A percentile compares a stretch with the other conserved stretches of the same genome.
Conservation (phyloP, 2,113 vertebrate genomes). For the Callospermophilus lateralis region DNA sequence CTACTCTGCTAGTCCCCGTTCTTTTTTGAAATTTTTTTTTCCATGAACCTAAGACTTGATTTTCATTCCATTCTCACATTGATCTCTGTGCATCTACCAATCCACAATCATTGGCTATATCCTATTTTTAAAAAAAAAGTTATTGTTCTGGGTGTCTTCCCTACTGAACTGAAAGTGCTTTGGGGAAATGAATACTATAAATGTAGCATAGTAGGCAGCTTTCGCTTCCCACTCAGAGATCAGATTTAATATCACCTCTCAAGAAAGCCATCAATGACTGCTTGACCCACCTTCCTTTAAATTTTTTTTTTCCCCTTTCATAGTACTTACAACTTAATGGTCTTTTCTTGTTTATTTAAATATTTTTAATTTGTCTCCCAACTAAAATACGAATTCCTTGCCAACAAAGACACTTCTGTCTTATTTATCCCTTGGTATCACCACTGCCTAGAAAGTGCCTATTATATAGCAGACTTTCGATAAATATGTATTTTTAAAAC, state of each 20-base stretch:
- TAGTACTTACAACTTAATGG: accelerated
- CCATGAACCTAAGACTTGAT: background rate
- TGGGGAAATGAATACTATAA: background rate
- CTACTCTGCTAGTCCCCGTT: too few species aligned
- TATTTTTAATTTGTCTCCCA: background rate
- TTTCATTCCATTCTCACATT: background rate
- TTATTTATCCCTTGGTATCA: background rate
- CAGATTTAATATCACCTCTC: background rate
- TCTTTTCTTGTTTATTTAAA: background rate
- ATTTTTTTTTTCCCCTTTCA: background rate
- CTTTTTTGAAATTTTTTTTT: background rate
- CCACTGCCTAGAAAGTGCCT: background rate
- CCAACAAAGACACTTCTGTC: background rate
- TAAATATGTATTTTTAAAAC: background rate
- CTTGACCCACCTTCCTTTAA: too few species aligned
- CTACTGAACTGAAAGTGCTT: background rate
- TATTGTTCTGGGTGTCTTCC: background rate
- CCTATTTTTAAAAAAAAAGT: background rate
- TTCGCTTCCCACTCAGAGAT: background rate
- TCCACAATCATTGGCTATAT: background rate
- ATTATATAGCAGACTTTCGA: background rate
- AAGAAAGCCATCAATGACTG: background rate
- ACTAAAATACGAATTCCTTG: background rate
- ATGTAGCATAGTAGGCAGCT: background rate
- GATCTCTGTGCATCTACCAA: background rate